Base-by-base conservation (phyloP, 1,140 invertebrate genomes). In the Brachionus paranguensis region DNA sequence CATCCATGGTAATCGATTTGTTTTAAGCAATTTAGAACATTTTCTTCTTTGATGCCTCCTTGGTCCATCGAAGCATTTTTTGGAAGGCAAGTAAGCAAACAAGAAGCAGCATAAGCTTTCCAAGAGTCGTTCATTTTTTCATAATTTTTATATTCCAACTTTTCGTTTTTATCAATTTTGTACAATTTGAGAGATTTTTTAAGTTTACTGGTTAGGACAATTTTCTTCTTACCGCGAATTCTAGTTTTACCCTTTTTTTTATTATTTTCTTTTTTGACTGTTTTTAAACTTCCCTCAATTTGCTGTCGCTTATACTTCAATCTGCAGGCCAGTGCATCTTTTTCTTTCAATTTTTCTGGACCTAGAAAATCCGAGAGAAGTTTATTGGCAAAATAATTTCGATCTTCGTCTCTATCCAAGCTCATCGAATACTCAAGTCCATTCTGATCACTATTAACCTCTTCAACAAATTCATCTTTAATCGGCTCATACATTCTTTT, bases 1-100 rank as follows among this genome's bases (percentile, higher is more conserved):
- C 78, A 81, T 12, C 78, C 78, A 68, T 81, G 78, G 12, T 81
- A 81, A 45, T 81, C 78, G 6, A 81, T 81, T 64, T 81, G 78
- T 68, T 81, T 81, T n/a, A 81, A 20, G 17, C 78, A 81, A 68
- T 81, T 81, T 3, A 81, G 43, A 12, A 64, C n/a, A 41, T 60
- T 41, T 47, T 81, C 78, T 68, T 81, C 78, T 24, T 47, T 11
- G 0, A 81, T 11, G 17, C 4, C 11, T 17, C 14, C 70, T 17
- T 41, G 11, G 11, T 24, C 37, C 8, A 41, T 24, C 14, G 11
- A 24, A 2, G 45, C n/a, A 27, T 47, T 64, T 68, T 81, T 81
- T 43, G 78, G 53, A 14, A 81, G 33, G n/a, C 33, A 68, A 6
- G 78, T 81, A 6, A 81, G 20, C 20, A 81, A 68, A n/a, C 50